These are phyloP conservation scores for Colossoma macropomum DNA, from an alignment of 2,113 vertebrate species.

Conservation along the genomic window DNA sequence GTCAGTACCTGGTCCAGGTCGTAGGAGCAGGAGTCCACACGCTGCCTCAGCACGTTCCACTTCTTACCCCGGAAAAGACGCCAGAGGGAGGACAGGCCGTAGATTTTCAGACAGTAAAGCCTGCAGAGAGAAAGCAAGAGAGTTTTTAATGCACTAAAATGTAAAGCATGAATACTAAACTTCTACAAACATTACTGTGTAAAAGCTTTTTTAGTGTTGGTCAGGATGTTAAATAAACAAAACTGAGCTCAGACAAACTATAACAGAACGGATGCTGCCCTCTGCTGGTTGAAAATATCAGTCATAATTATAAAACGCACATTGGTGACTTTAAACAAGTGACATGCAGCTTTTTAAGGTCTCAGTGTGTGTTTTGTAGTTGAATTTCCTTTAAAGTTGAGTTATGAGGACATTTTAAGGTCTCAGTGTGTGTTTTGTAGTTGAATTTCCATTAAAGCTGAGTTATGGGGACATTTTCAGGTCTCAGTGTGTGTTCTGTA, in stretches of 20 bases:
- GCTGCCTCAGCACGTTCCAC: slow-evolving; percentile 95
- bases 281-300: slow-evolving; percentile 28
- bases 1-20: slow-evolving; percentile 92
- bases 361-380: too few species aligned
- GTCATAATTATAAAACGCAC: background rate
- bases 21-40: slow-evolving; percentile 97
- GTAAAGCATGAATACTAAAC: too few species aligned
- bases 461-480: too few species aligned
- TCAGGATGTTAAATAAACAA: background rate
- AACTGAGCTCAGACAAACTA: too few species aligned
- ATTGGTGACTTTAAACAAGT: too few species aligned
- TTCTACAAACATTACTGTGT: background rate
- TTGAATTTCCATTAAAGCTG: too few species aligned
- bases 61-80: slow-evolving; percentile 97
- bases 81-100: slow-evolving; percentile 94
- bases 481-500: too few species aligned
- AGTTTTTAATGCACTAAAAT: too few species aligned
- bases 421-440: too few species aligned
- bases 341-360: too few species aligned
- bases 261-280: slow-evolving; percentile 27
- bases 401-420: too few species aligned
- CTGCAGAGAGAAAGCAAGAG: slow-evolving; percentile 66
- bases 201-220: background rate
- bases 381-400: too few species aligned
- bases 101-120: slow-evolving; percentile 94